Evolutionary conservation across 1,140 invertebrate species (phyloP).

Genomic region (Drosophila tropicalis): DNA sequence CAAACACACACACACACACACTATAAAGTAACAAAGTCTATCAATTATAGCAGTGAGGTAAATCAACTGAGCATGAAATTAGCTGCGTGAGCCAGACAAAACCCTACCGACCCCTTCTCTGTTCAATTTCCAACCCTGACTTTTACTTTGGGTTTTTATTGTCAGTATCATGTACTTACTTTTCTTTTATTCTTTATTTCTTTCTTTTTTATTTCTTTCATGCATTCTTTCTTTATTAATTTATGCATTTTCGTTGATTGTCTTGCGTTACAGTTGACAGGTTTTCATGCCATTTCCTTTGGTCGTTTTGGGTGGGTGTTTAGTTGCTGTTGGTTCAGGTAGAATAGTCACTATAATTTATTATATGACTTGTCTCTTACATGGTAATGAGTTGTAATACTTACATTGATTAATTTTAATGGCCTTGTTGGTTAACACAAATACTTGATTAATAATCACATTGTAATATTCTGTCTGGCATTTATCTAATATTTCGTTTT

Average conservation of each 20-base stretch:
- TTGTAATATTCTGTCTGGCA: slow-evolving; percentile 54
- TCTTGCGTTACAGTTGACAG: slow-evolving; percentile 77
- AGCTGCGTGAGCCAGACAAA: slow-evolving; percentile 61
- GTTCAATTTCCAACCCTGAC: slow-evolving; percentile 47
- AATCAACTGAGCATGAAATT: slow-evolving; percentile 75
- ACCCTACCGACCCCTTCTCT: slow-evolving; percentile 6
- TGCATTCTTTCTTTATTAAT: slow-evolving; percentile 56
- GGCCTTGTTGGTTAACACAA: slow-evolving; percentile 32
- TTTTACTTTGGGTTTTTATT: slow-evolving; percentile 35
- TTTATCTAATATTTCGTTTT: slow-evolving; percentile 52
- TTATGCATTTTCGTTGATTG: slow-evolving; percentile 76
- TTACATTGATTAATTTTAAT: slow-evolving; percentile 71
- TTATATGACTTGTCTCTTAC: slow-evolving; percentile 45
- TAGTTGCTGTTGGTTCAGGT: slow-evolving; percentile 30
- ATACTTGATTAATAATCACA: slow-evolving; percentile 51
- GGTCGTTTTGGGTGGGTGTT: slow-evolving; percentile 23
- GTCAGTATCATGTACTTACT: slow-evolving; percentile 52
- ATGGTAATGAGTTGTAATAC: slow-evolving; percentile 61
- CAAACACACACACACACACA: neutral
- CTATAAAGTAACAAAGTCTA: slow-evolving; percentile 22
- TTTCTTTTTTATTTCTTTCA: neutral
- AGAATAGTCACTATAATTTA: slow-evolving; percentile 47
- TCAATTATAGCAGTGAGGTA: slow-evolving; percentile 68
- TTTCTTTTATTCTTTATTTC: slow-evolving; percentile 14
- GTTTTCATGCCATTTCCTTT: slow-evolving; percentile 38